These are phyloP conservation scores for Aphodius sticticus DNA, from an alignment of 2,888 invertebrate species.

Conservation along the genomic window DNA sequence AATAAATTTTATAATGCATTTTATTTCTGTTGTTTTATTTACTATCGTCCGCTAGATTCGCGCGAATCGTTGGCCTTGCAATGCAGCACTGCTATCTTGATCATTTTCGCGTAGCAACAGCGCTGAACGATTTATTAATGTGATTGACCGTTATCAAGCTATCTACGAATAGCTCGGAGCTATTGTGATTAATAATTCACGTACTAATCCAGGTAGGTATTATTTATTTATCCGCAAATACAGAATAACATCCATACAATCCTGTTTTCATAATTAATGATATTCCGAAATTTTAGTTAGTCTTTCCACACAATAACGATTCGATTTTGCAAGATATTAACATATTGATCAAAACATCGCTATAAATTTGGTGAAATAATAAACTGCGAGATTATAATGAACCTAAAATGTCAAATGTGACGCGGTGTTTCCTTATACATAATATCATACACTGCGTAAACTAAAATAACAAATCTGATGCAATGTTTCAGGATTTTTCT, in stretches of 20 bases:
- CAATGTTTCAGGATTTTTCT: background rate
- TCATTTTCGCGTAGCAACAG: background rate
- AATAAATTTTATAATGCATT: conserved; percentile 4
- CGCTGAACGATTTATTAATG: background rate
- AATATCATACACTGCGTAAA: background rate
- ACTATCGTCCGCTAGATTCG: background rate
- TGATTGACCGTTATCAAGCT: background rate
- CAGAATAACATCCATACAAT: background rate
- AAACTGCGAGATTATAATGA: background rate
- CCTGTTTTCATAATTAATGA: no score
- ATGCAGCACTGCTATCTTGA: background rate
- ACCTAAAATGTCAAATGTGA: background rate
- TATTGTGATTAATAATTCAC: background rate
- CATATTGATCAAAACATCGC: conserved; percentile 4
- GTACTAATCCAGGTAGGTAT: background rate
- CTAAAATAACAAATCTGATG: conserved; percentile 4
- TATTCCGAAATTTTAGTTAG: background rate
- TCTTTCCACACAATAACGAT: background rate
- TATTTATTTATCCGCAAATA: background rate
- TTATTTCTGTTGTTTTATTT: background rate
- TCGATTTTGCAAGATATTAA: background rate
- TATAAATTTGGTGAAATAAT: background rate
- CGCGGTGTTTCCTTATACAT: background rate
- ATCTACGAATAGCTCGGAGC: background rate
- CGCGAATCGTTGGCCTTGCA: background rate